phyloP scores from a whole-genome alignment of 2,797 vertebrate species.

The Sebastes jordani region DNA sequence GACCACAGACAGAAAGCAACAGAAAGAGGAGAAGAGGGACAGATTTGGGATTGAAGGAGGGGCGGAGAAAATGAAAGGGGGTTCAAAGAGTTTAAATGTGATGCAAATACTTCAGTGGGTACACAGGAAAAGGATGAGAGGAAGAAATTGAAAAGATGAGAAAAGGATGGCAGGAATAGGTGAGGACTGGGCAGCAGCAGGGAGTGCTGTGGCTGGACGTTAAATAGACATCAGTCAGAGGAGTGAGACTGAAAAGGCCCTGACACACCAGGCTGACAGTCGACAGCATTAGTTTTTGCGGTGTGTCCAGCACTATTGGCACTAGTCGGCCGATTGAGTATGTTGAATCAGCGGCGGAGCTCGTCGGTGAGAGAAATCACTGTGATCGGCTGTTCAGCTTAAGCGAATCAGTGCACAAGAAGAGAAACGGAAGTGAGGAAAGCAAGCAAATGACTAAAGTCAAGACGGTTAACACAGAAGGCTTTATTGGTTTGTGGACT shows the following conservation, averaged over 20 bases:
- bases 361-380: no score
- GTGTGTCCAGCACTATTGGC: not conserved
- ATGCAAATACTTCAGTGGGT: not conserved
- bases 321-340: no score
- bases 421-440: no score
- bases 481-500: no score
- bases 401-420: no score
- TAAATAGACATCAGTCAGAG: constrained; percentile 8
- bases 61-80: not conserved
- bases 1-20: not conserved
- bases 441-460: no score
- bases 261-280: no score
- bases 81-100: constrained; percentile 15
- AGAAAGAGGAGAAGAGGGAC: not conserved
- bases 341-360: no score
- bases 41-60: not conserved
- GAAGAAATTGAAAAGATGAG: not conserved
- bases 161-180: not conserved
- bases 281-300: not conserved
- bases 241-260: not conserved
- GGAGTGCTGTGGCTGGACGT: not conserved
- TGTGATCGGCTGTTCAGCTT: no score
- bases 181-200: not conserved
- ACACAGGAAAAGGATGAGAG: not conserved
- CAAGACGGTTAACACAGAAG: no score